phyloP scores from a whole-genome alignment of 2,888 invertebrate species.

The Arctia plantaginis region DNA sequence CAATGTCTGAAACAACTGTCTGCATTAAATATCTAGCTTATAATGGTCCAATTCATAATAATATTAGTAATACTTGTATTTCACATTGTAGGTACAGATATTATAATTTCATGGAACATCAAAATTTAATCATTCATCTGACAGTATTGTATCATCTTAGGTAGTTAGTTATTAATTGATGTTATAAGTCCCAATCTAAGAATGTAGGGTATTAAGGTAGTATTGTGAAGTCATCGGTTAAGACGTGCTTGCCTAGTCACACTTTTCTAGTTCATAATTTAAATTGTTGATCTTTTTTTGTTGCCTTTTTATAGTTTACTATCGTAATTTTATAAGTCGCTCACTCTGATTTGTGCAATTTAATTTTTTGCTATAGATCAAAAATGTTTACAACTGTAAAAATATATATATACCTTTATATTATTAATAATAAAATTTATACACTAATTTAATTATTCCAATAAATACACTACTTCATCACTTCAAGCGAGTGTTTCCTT shows the following conservation, averaged over 20 bases:
- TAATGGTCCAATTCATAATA: slow-evolving; percentile 60
- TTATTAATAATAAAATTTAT: slow-evolving; percentile 39
- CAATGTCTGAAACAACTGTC: slow-evolving; percentile 41
- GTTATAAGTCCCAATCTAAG: slow-evolving; percentile 77
- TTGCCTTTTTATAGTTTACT: slow-evolving; percentile 40
- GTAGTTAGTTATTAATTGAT: slow-evolving; percentile 58
- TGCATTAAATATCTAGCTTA: slow-evolving; percentile 57
- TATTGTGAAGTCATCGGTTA: slow-evolving; percentile 44
- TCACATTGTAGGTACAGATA: slow-evolving; percentile 46
- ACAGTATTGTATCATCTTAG: slow-evolving; percentile 63
- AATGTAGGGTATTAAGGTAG: slow-evolving; percentile 64
- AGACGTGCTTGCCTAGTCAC: slow-evolving; percentile 48
- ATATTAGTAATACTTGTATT: slow-evolving; percentile 48
- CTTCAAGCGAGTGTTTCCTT: slow-evolving; percentile 51
- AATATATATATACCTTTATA: slow-evolving; percentile 23
- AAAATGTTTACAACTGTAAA: slow-evolving; percentile 48
- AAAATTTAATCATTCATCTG: slow-evolving; percentile 47
- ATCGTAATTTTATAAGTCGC: slow-evolving; percentile 37
- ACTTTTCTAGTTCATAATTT: slow-evolving; percentile 47
- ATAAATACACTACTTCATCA: slow-evolving; percentile 69
- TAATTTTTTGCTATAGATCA: slow-evolving; percentile 23
- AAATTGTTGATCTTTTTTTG: slow-evolving; percentile 45
- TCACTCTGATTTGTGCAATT: slow-evolving; percentile 24
- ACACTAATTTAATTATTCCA: slow-evolving; percentile 67
- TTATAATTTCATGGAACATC: slow-evolving; percentile 46